These are phyloP conservation scores for Cerastis rubricosa DNA, from an alignment of 2,888 invertebrate genomes.

Conservation along the genomic window DNA sequence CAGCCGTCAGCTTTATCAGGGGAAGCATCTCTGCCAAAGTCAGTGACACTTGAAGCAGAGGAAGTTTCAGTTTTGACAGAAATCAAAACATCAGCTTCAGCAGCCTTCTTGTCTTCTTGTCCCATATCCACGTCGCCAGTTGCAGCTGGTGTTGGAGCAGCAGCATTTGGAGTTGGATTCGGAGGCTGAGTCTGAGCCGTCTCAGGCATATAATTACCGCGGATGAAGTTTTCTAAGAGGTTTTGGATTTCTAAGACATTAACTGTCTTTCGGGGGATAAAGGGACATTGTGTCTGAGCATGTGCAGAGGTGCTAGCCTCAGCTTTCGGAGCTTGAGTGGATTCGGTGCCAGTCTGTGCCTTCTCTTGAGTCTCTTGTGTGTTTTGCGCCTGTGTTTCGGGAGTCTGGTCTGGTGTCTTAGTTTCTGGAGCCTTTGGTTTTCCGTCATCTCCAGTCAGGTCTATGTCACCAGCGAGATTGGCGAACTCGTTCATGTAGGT, in stretches of 20 bases:
- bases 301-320: conserved; percentile 46
- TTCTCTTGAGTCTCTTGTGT: conserved; percentile 55
- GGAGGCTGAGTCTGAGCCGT: conserved; percentile 8
- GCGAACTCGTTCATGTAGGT: conserved; percentile 90
- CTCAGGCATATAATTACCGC: conserved; percentile 20
- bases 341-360: conserved; percentile 51
- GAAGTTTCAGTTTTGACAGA: conserved; percentile 63
- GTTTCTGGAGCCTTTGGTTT: conserved; percentile 62
- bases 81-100: conserved; percentile 47
- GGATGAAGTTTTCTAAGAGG: conserved; percentile 32
- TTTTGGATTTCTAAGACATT: conserved; percentile 26
- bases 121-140: conserved; percentile 73
- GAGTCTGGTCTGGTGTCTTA: conserved; percentile 26
- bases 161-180: conserved; percentile 27
- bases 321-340: conserved; percentile 56
- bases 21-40: conserved; percentile 72
- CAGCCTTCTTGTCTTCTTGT: conserved; percentile 69
- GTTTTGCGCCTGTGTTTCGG: conserved; percentile 45
- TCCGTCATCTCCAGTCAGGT: conserved; percentile 62
- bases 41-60: conserved; percentile 53
- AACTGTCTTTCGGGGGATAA: conserved; percentile 4
- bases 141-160: conserved; percentile 40
- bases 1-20: conserved; percentile 82
- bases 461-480: conserved; percentile 86
- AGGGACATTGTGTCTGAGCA: conserved; percentile 50